These are phyloP conservation scores for Anthoscopus minutus DNA, from an alignment of 2,113 vertebrate genomes.

Conservation along the genomic window DNA sequence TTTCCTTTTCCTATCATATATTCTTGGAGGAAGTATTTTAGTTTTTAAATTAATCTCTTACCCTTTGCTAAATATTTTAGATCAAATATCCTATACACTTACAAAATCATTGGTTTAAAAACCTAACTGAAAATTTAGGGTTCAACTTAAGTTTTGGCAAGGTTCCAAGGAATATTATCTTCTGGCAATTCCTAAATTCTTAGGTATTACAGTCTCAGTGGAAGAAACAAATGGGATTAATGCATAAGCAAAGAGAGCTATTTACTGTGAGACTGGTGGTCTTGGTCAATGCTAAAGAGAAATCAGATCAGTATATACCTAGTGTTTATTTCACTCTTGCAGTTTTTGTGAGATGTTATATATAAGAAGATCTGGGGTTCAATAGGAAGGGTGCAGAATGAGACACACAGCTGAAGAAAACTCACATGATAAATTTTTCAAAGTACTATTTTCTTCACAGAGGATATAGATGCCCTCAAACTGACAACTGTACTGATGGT, in stretches of 20 bases:
- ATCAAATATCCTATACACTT: not conserved
- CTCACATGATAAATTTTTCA: not conserved
- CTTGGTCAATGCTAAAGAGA: not conserved
- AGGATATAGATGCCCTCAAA: not conserved
- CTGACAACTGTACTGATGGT: not conserved
- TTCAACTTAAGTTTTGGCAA: not conserved
- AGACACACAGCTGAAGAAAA: not conserved
- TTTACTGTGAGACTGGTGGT: not conserved
- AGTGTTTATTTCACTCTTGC: not conserved
- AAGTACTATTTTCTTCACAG: not conserved
- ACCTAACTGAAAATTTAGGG: not conserved
- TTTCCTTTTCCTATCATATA: not conserved
- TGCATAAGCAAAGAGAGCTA: not conserved
- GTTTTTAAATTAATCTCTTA: not conserved
- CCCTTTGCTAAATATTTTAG: not conserved
- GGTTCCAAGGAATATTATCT: not conserved
- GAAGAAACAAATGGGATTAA: not conserved
- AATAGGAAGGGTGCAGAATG: not conserved
- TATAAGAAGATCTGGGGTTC: not conserved
- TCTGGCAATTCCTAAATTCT: not conserved
- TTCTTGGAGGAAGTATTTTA: not conserved
- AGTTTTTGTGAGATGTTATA: not conserved
- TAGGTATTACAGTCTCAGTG: not conserved
- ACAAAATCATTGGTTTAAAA: not conserved
- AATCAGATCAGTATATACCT: not conserved